phyloP scores from a whole-genome alignment of 2,888 invertebrate genomes.

The Malthinus seriepunctatus region DNA sequence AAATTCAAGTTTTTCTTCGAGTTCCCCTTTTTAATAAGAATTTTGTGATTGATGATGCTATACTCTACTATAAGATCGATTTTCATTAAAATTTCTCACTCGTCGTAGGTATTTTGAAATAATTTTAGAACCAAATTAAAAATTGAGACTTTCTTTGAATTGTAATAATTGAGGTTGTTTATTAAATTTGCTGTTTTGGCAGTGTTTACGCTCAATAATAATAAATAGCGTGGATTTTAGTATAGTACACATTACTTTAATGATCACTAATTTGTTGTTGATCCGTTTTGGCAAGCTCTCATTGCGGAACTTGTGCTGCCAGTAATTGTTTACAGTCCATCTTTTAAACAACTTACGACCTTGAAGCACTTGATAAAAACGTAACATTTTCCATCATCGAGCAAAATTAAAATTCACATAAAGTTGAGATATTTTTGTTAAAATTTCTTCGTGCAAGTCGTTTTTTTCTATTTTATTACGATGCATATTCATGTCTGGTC shows the following conservation, averaged over 20 bases:
- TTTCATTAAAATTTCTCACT: too few relatives aligned
- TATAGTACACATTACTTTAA: constrained; percentile 6
- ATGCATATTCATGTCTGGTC: constrained; percentile 11
- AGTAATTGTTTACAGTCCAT: constrained; percentile 11
- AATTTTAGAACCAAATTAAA: too few relatives aligned
- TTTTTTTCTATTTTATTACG: not conserved
- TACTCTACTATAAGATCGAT: too few relatives aligned
- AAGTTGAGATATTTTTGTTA: constrained; percentile 2
- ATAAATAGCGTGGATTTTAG: constrained; percentile 7
- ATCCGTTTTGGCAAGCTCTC: constrained; percentile 16
- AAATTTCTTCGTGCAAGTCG: constrained; percentile 1
- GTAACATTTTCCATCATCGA: not conserved
- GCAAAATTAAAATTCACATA: not conserved
- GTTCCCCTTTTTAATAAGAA: too few relatives aligned
- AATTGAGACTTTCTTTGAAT: too few relatives aligned
- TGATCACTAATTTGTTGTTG: constrained; percentile 13
- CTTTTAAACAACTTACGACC: not conserved
- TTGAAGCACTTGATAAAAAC: constrained; percentile 8
- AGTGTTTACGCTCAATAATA: not conserved
- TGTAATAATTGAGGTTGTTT: too few relatives aligned
- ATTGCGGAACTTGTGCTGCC: constrained; percentile 19
- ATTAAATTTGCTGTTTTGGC: too few relatives aligned
- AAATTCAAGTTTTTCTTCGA: too few relatives aligned
- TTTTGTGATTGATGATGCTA: too few relatives aligned
- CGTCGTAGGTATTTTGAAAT: too few relatives aligned